Conservation (phyloP, 2,113 vertebrate species). For the Parotia lawesii region DNA sequence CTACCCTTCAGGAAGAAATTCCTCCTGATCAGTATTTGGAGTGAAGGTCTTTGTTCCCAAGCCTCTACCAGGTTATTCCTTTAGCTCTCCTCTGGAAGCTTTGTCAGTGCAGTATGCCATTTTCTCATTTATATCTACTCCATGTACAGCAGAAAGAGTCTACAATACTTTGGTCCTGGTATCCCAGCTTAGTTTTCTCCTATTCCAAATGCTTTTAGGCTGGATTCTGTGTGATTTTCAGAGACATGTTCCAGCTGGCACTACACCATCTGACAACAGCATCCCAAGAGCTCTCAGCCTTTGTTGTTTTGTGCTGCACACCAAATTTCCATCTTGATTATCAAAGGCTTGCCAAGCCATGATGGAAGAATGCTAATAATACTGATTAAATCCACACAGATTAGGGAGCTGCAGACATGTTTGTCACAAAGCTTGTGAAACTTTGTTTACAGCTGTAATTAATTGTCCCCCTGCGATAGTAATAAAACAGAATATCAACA, state of each 20-base stretch:
- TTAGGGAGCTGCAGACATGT: not conserved
- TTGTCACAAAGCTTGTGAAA: conserved; percentile 49
- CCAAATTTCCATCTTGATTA: conserved; percentile 48
- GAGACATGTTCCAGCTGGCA: not conserved
- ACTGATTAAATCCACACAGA: conserved; percentile 45
- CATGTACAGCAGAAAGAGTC: not conserved
- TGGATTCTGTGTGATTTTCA: not conserved
- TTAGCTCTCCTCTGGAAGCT: not conserved
- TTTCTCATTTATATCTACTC: not conserved
- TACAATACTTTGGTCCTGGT: not conserved
- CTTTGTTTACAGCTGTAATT: conserved; percentile 39
- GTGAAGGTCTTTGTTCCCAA: fast-evolving
- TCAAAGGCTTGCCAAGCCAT: conserved; percentile 34
- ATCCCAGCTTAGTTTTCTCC: not conserved
- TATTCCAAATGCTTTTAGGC: not conserved
- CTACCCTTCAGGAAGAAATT: not conserved
- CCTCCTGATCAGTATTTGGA: not conserved
- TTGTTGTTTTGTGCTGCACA: not conserved
- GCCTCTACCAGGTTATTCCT: not conserved
- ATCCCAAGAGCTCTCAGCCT: not conserved
- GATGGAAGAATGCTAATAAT: conserved; percentile 59
- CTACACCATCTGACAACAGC: not conserved
- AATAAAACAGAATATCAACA: conserved; percentile 39
- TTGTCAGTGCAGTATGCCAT: not conserved
- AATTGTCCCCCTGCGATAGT: not conserved